Percentiles rank a stretch among this genome's conserved stretches.
These are phyloP conservation scores for Volucella inflata DNA, from an alignment of 2,888 invertebrate species.

Conservation along the genomic window DNA sequence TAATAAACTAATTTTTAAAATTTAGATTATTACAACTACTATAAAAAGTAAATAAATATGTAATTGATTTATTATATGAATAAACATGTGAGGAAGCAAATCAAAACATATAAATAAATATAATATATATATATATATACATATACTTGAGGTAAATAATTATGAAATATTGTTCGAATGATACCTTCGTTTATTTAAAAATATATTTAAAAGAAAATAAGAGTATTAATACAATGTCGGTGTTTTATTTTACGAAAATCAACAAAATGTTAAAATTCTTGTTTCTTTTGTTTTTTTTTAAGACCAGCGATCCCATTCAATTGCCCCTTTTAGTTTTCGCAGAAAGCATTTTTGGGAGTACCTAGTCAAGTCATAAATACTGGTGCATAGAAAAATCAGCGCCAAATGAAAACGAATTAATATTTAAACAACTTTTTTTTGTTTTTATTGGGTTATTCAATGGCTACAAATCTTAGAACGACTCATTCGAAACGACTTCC, in stretches of 20 bases:
- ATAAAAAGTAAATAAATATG: conserved; percentile 46
- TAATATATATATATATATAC: conserved; percentile 48
- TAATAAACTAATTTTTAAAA: conserved; percentile 66
- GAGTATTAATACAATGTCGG: conserved; percentile 62
- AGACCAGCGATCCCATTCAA: too few species aligned
- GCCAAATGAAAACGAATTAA: too few species aligned
- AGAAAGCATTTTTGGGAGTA: too few species aligned
- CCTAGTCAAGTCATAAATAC: too few species aligned
- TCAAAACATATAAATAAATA: conserved; percentile 36
- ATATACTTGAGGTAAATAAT: conserved; percentile 62
- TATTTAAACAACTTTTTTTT: too few species aligned
- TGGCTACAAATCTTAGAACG: too few species aligned
- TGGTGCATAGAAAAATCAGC: too few species aligned
- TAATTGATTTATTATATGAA: conserved; percentile 43
- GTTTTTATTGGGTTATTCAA: too few species aligned
- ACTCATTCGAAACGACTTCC: too few species aligned
- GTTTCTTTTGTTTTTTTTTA: too few species aligned
- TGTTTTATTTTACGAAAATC: conserved; percentile 43
- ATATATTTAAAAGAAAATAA: conserved; percentile 68
- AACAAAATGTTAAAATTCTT: too few species aligned
- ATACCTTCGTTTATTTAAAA: conserved; percentile 73
- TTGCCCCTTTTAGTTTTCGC: too few species aligned
- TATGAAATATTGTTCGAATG: conserved; percentile 68
- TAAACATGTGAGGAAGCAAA: conserved; percentile 63
- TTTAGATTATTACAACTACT: conserved; percentile 63